Evolutionary conservation across 2,888 invertebrate genomes (phyloP).

Genomic region (Melanotus villosus): DNA sequence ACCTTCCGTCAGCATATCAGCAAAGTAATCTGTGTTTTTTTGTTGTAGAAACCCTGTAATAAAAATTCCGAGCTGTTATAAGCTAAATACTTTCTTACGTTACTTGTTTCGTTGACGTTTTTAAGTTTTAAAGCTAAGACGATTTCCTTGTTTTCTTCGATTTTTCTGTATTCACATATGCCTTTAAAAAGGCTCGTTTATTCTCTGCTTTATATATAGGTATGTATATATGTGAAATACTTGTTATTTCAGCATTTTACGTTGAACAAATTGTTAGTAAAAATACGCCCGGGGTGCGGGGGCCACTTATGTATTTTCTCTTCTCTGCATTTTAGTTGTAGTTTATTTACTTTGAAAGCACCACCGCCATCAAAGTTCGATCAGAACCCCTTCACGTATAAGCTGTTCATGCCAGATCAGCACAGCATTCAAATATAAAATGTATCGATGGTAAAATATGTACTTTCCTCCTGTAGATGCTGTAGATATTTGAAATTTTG

Average conservation of each 20-base stretch:
- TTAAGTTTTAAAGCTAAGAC: neutral
- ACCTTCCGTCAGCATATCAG: constrained; percentile 33
- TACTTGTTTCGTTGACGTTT: constrained; percentile 2
- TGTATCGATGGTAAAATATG: constrained; percentile 37
- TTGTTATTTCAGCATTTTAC: neutral
- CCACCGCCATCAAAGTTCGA: neutral
- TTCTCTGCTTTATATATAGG: neutral
- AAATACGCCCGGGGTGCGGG: neutral
- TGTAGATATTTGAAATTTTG: constrained; percentile 30
- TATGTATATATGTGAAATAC: neutral
- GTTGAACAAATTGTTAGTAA: neutral
- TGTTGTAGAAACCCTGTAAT: constrained; percentile 25
- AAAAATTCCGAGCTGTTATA: constrained; percentile 28
- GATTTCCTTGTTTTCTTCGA: neutral
- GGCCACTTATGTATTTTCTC: neutral
- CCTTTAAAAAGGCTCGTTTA: neutral
- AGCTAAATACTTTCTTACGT: constrained; percentile 6
- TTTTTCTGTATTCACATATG: neutral
- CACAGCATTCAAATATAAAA: constrained; percentile 19
- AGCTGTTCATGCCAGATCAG: constrained; percentile 23
- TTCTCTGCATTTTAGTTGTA: constrained; percentile 1
- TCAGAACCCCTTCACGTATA: neutral
- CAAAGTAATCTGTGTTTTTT: constrained; percentile 35
- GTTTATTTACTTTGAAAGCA: constrained; percentile 6
- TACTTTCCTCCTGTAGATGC: constrained; percentile 10